Base-by-base conservation (phyloP, 2,888 invertebrate species). In the Macaria liturata region DNA sequence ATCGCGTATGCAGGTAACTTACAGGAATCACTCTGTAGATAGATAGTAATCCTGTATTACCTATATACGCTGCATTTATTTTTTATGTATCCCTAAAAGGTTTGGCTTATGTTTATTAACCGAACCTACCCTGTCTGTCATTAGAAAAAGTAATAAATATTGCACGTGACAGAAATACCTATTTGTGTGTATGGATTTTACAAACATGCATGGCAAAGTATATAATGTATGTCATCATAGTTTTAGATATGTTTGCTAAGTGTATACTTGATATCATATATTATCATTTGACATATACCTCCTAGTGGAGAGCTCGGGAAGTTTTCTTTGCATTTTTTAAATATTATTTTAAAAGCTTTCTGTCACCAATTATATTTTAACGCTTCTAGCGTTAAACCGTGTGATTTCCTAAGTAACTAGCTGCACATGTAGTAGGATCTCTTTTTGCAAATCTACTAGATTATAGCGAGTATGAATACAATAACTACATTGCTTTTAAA, bases 241-340 rank as follows among this genome's bases (percentile, higher is more conserved):
- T 50, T 71, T 68, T 67, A 63, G 74, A 70, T 74, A 67, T 69
- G 63, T 51, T 54, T 51, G 54, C 67, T 66, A 70, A 57, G 70
- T 66, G 62, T 67, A 67, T 68, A 54, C 70, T 74, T 75, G 8
- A 42, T n/a, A 42, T 42, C 42, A 42, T 72, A 74, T 74, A 74
- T 74, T 79, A 76, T 74, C 70, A 75, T 81, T 73, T 77, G 70
- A 80, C 70, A 75, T 77, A 68, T 84, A 81, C 76, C 91, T 91
- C 91, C 89, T 86, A 82, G 91, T 92, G 91, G 90, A 91, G 91
- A 91, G 89, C 91, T 91, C 91, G 84, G 90, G 91, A 92, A 91
- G 91, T 37, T 76, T 80, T 75, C 74, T 75, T 77, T 75, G 71
- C 72, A 76, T 75, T 63, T 78, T 77, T 75, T 74, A 62, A 77